These are phyloP conservation scores for Stichopus horrens DNA, from an alignment of 53 echinoderm and acorn worm species.

Conservation along the genomic window DNA sequence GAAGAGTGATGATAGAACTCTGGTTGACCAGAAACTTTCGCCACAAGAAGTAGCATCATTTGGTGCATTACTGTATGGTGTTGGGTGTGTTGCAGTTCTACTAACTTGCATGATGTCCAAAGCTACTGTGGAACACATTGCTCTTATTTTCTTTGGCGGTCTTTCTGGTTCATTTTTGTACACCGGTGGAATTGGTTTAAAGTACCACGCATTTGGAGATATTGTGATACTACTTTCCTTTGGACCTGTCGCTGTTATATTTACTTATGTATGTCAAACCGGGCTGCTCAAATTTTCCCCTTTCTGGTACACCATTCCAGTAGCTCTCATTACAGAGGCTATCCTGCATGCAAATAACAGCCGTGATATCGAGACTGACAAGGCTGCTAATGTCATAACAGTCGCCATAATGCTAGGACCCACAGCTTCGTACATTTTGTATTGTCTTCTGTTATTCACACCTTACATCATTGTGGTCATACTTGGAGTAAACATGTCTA, in stretches of 20 bases:
- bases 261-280: conserved; percentile 78
- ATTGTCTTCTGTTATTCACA: conserved; percentile 72
- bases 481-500: conserved; percentile 71
- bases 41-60: conserved; percentile 83
- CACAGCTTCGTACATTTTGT: conserved; percentile 79
- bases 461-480: conserved; percentile 86
- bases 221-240: conserved; percentile 80
- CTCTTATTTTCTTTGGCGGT: conserved; percentile 84
- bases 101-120: not conserved
- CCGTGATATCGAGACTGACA: conserved; percentile 71
- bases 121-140: conserved; percentile 85
- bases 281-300: conserved; percentile 75
- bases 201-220: conserved; percentile 85
- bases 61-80: conserved; percentile 72
- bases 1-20: conserved; percentile 93
- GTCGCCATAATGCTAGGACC: conserved; percentile 74
- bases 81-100: conserved; percentile 77
- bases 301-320: conserved; percentile 83
- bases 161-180: conserved; percentile 90
- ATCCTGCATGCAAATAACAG: conserved; percentile 93
- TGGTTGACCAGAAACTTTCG: conserved; percentile 75
- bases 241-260: conserved; percentile 93
- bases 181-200: conserved; percentile 94
- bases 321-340: conserved; percentile 90
- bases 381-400: conserved; percentile 73